Conservation (phyloP, 2,888 invertebrate genomes). For the Lepetodrilus schrolli region DNA sequence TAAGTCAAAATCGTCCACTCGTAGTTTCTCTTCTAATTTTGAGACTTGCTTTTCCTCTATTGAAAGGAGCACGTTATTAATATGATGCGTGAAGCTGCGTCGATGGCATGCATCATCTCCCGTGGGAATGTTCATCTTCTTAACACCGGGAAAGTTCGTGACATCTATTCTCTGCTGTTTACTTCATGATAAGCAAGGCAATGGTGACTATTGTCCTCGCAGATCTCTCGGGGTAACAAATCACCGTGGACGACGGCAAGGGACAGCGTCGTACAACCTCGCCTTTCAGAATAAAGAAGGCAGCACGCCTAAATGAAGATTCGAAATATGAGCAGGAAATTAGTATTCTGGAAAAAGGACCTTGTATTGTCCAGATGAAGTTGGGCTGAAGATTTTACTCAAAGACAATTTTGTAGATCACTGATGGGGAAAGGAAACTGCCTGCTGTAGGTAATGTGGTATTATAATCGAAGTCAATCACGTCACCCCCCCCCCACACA, state of each 20-base stretch:
- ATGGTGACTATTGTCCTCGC: background rate
- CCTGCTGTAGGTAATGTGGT: background rate
- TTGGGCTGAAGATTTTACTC: slow-evolving; percentile 16
- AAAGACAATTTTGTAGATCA: slow-evolving; percentile 8
- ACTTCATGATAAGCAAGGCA: slow-evolving; percentile 4
- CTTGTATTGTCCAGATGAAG: background rate
- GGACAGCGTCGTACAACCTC: background rate
- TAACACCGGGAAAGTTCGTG: background rate
- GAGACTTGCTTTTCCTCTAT: background rate
- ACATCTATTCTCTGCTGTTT: background rate
- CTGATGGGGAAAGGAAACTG: background rate
- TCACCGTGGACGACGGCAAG: background rate
- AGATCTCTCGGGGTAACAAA: slow-evolving; percentile 15
- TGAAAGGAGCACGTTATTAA: background rate
- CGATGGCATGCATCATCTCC: background rate
- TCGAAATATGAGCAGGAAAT: slow-evolving; percentile 22
- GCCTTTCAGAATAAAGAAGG: background rate
- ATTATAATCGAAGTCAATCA: background rate
- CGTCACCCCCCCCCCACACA: background rate
- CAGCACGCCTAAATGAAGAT: slow-evolving; percentile 12
- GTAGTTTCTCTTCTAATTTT: no score
- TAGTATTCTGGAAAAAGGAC: slow-evolving; percentile 5
- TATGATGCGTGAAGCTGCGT: no score
- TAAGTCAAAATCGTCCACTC: no score
- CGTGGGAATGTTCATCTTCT: background rate